Percentiles rank a stretch among this genome's conserved stretches.
These are phyloP conservation scores for Dasypogon diadema DNA, from an alignment of 2,888 invertebrate genomes.

Conservation along the genomic window DNA sequence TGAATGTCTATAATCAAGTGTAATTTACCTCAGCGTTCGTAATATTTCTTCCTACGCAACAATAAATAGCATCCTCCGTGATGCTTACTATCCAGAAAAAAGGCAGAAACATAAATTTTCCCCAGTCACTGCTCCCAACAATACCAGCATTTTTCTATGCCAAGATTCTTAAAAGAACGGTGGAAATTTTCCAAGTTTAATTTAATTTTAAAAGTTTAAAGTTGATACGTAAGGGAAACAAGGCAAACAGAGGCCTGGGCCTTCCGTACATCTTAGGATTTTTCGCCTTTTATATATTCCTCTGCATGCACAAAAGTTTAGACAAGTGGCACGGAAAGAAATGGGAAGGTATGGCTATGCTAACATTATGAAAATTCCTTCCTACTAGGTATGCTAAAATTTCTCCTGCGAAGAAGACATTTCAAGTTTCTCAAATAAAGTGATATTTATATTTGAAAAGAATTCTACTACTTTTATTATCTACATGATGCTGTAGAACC, in stretches of 20 bases:
- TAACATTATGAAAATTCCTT: constrained; percentile 10
- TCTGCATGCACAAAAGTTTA: constrained; percentile 43
- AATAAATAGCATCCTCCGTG: constrained; percentile 17
- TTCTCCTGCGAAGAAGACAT: constrained; percentile 13
- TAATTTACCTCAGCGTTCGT: background rate
- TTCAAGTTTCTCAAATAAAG: background rate
- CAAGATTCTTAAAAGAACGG: constrained; percentile 20
- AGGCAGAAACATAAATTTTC: constrained; percentile 28
- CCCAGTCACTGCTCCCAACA: constrained; percentile 12
- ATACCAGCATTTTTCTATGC: constrained; percentile 16
- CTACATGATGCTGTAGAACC: too few relatives aligned
- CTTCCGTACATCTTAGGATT: constrained; percentile 28
- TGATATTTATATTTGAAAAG: constrained; percentile 6
- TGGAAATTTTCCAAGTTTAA: constrained; percentile 50
- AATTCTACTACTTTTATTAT: background rate
- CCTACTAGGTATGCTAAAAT: constrained; percentile 5
- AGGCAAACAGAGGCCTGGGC: constrained; percentile 25
- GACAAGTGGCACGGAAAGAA: constrained; percentile 28
- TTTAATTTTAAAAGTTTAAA: constrained; percentile 49
- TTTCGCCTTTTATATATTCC: constrained; percentile 12
- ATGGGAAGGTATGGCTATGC: constrained; percentile 26
- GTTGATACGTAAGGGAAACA: constrained; percentile 42
- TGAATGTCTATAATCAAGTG: constrained; percentile 7
- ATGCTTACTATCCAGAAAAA: background rate
- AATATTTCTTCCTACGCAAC: constrained; percentile 25